phyloP scores from a whole-genome alignment of 2,797 vertebrate genomes.

The Atherinosoma microstoma region DNA sequence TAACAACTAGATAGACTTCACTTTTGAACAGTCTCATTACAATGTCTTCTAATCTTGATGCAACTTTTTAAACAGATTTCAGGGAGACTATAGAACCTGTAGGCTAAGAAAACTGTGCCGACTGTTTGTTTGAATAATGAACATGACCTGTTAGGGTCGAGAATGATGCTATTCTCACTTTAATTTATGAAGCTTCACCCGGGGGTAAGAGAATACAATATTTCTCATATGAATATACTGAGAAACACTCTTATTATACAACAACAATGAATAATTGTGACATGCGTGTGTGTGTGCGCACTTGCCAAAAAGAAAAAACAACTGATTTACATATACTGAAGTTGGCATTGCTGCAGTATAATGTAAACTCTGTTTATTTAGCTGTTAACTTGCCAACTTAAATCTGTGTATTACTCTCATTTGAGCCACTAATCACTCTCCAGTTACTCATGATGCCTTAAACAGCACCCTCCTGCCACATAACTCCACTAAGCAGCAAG shows the following conservation, averaged over 20 bases:
- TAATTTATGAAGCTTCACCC: slow-evolving; percentile 71
- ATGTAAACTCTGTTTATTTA: slow-evolving; percentile 63
- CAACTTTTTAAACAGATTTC: slow-evolving; percentile 64
- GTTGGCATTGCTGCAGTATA: slow-evolving; percentile 25
- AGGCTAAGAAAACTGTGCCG: slow-evolving; percentile 67
- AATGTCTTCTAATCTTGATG: slow-evolving; percentile 29
- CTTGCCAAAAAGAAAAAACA: slow-evolving; percentile 4
- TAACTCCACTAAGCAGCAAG: slow-evolving; percentile 58
- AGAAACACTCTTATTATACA: slow-evolving; percentile 42
- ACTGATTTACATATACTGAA: slow-evolving; percentile 20
- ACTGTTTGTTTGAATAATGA: slow-evolving; percentile 75
- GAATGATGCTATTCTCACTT: slow-evolving; percentile 57
- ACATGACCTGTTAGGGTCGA: slow-evolving; percentile 71
- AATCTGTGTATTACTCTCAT: slow-evolving; percentile 49
- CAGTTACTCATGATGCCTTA: slow-evolving; percentile 54
- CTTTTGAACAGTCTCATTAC: slow-evolving; percentile 47
- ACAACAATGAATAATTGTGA: slow-evolving; percentile 51
- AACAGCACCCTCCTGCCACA: slow-evolving; percentile 68
- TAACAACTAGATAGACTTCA: slow-evolving; percentile 33
- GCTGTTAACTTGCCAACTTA: slow-evolving; percentile 59
- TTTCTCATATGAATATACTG: slow-evolving; percentile 63
- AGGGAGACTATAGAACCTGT: slow-evolving; percentile 54
- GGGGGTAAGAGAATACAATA: slow-evolving; percentile 52
- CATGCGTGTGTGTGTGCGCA: not conserved
- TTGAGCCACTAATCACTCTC: slow-evolving; percentile 66